A percentile compares a stretch with the other conserved stretches of the same genome.
phyloP scores from a whole-genome alignment of 2,113 vertebrate genomes.

The Panurus biarmicus region DNA sequence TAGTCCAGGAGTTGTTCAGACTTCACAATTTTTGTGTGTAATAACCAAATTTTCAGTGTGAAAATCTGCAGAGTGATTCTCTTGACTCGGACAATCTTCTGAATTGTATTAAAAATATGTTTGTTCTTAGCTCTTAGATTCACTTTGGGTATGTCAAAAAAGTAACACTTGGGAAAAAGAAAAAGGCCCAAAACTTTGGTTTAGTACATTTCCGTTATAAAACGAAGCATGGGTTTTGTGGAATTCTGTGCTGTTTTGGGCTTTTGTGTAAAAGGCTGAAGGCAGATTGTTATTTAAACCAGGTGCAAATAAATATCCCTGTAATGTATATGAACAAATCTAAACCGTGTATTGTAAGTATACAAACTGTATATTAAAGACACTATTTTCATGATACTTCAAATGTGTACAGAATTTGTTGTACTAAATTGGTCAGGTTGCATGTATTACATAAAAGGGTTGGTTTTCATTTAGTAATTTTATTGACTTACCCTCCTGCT shows the following conservation, averaged over 20 bases:
- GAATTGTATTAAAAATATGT: constrained; percentile 14
- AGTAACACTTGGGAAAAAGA: neutral
- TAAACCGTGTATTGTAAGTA: constrained; percentile 47
- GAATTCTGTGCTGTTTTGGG: constrained; percentile 50
- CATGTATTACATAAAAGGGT: neutral
- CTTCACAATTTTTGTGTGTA: neutral
- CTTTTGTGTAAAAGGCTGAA: constrained; percentile 47
- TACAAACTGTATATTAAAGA: constrained; percentile 69
- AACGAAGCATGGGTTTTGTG: constrained; percentile 47
- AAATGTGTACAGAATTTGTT: neutral
- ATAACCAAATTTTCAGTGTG: constrained; percentile 4
- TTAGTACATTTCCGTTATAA: constrained; percentile 40
- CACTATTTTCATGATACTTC: constrained; percentile 68
- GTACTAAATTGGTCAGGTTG: neutral
- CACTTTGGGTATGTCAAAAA: constrained; percentile 39
- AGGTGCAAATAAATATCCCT: constrained; percentile 60
- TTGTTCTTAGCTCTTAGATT: constrained; percentile 45
- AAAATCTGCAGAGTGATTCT: constrained; percentile 34
- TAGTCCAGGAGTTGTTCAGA: neutral
- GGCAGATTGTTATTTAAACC: constrained; percentile 62
- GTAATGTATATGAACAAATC: constrained; percentile 62
- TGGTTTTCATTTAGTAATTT: neutral
- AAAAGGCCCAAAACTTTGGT: neutral
- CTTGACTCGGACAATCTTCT: constrained; percentile 45
- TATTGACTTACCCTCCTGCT: neutral